phyloP scores from a whole-genome alignment of 1,140 invertebrate genomes.

The Leucophenga varia region DNA sequence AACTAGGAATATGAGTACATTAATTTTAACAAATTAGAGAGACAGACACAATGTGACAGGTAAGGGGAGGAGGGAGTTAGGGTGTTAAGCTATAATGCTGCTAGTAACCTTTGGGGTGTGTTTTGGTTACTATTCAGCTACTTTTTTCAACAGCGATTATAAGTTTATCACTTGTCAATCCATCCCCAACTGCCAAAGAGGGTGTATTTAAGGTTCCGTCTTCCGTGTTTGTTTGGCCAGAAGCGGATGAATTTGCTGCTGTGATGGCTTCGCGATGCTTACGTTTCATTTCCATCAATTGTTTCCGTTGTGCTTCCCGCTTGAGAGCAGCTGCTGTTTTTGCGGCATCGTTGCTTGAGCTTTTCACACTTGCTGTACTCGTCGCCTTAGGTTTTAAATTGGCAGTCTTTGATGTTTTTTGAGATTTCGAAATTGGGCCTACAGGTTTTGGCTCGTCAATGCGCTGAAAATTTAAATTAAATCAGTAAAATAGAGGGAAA shows the following conservation, averaged over 20 bases:
- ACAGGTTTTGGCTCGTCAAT: slow-evolving; percentile 8
- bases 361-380: slow-evolving; percentile 14
- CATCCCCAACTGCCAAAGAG: slow-evolving; percentile 22
- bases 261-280: slow-evolving; percentile 61
- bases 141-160: slow-evolving; percentile 24
- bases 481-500: neutral
- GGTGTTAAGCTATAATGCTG: slow-evolving; percentile 12
- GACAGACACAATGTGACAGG: too few species aligned
- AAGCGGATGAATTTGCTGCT: neutral
- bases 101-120: neutral
- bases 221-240: too few species aligned
- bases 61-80: too few species aligned
- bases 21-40: too few species aligned
- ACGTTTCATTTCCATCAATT: slow-evolving; percentile 75
- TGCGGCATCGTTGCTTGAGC: slow-evolving; percentile 38
- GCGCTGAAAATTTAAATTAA: slow-evolving; percentile 8
- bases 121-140: slow-evolving; percentile 34
- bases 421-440: slow-evolving; percentile 8
- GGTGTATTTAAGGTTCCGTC: too few species aligned
- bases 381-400: slow-evolving; percentile 22
- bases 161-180: slow-evolving; percentile 20
- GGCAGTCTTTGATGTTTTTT: slow-evolving; percentile 25
- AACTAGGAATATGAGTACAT: slow-evolving; percentile 47
- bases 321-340: slow-evolving; percentile 60
- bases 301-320: slow-evolving; percentile 76